A percentile compares a stretch with the other conserved stretches of the same genome.
Evolutionary conservation across 2,113 vertebrate species (phyloP).

Genomic region (Alethe castanea): DNA sequence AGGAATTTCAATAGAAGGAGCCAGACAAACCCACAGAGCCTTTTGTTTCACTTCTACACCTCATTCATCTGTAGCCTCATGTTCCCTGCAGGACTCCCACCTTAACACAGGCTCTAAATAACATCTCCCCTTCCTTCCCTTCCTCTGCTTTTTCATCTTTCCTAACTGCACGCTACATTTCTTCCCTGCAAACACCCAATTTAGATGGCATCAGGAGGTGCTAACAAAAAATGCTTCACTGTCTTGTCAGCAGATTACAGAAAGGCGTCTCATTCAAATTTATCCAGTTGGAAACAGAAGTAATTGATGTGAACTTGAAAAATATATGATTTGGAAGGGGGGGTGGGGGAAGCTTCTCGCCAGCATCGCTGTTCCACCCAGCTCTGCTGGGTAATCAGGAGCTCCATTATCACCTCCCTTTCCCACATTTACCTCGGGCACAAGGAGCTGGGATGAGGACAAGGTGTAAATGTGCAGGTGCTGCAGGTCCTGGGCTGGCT

Average conservation of each 20-base stretch:
- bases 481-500: background rate
- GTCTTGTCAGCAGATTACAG: constrained; percentile 31
- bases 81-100: background rate
- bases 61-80: background rate
- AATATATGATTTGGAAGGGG: background rate
- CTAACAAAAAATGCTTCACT: background rate
- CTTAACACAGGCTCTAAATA: background rate
- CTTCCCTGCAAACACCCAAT: background rate
- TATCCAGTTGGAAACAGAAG: constrained; percentile 25
- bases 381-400: background rate
- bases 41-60: background rate
- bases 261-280: constrained; percentile 22
- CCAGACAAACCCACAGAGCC: background rate
- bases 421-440: background rate
- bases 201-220: background rate
- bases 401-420: constrained; percentile 8
- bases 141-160: background rate
- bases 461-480: background rate
- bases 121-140: background rate
- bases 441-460: background rate
- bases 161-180: background rate
- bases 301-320: constrained; percentile 52
- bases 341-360: background rate
- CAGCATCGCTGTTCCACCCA: background rate
- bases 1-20: background rate